These are phyloP conservation scores for Oenanthe melanoleuca DNA, from an alignment of 2,113 vertebrate species.

Conservation along the genomic window DNA sequence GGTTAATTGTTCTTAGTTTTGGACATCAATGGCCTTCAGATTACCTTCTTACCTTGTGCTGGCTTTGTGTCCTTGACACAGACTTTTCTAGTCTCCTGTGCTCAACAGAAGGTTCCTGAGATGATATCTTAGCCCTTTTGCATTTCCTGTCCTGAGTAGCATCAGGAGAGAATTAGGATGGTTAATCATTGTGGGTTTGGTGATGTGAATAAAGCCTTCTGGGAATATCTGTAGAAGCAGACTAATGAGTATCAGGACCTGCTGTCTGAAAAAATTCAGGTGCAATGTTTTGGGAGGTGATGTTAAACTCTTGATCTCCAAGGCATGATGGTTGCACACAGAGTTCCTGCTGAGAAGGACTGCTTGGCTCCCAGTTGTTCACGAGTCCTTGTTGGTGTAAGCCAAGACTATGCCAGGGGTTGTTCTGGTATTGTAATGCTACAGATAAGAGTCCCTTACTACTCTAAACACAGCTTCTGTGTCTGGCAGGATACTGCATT, in stretches of 20 bases:
- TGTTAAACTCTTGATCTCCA: neutral
- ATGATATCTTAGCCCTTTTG: neutral
- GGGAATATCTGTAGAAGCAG: neutral
- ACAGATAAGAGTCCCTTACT: neutral
- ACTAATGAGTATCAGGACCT: neutral
- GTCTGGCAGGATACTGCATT: neutral
- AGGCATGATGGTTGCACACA: neutral
- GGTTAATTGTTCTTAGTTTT: neutral
- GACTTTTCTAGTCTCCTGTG: neutral
- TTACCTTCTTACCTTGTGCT: neutral
- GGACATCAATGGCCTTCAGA: neutral
- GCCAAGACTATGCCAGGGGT: neutral
- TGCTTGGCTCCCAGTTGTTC: neutral
- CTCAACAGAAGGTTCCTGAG: neutral
- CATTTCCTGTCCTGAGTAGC: neutral
- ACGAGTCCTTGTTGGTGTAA: neutral
- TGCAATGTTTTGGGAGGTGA: accelerated
- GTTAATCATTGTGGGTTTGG: neutral
- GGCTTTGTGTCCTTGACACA: neutral
- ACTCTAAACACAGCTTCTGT: neutral
- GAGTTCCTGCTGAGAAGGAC: neutral
- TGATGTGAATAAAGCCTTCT: neutral
- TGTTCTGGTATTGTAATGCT: neutral
- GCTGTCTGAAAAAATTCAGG: neutral
- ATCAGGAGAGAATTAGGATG: neutral